These are phyloP conservation scores for Dolichoris vasculosae DNA, from an alignment of 1,140 invertebrate species.

Conservation along the genomic window DNA sequence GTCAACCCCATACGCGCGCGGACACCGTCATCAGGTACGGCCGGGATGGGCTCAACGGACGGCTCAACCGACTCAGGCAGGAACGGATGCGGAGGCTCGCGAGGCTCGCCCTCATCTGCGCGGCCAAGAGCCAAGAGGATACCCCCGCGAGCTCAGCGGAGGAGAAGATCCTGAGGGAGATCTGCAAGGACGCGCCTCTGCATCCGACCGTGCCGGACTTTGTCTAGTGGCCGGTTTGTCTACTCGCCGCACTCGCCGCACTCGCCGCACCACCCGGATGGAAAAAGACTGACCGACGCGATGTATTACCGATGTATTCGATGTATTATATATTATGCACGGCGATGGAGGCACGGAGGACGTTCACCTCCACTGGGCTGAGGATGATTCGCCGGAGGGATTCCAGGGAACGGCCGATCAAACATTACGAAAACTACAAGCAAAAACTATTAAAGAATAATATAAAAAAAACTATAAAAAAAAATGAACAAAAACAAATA, in stretches of 20 bases:
- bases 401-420: background rate
- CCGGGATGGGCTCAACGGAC: conserved; percentile 51
- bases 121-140: conserved; percentile 45
- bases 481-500: background rate
- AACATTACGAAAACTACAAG: background rate
- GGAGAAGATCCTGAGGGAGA: conserved; percentile 40
- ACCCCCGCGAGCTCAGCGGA: conserved; percentile 33
- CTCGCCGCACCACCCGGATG: background rate
- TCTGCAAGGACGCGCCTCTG: conserved; percentile 49
- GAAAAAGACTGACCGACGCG: conserved; percentile 30
- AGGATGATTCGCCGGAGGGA: background rate
- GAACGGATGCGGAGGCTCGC: conserved; percentile 41
- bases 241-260: no score
- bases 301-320: conserved; percentile 27
- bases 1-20: conserved; percentile 61
- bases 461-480: background rate
- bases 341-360: background rate
- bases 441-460: background rate
- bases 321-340: conserved; percentile 2
- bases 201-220: conserved; percentile 51
- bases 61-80: conserved; percentile 38
- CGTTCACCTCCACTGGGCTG: no score
- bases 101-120: conserved; percentile 45
- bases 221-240: conserved; percentile 32
- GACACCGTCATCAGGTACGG: conserved; percentile 71